These are phyloP conservation scores for Drosophila differens DNA, from an alignment of 2,888 invertebrate species.

Conservation along the genomic window DNA sequence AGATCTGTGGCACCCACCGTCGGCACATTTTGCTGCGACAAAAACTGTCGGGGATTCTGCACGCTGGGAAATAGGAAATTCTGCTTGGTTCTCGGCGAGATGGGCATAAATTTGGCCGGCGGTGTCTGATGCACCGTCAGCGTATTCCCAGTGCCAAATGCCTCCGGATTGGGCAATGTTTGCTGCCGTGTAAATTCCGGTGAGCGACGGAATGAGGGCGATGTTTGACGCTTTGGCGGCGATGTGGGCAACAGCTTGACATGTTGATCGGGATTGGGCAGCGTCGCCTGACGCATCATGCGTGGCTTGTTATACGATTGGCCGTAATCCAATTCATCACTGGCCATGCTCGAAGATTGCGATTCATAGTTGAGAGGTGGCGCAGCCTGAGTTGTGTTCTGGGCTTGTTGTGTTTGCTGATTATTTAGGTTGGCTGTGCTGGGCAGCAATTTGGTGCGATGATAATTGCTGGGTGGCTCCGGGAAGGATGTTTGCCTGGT, in stretches of 20 bases:
- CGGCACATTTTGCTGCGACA: slow-evolving; percentile 85
- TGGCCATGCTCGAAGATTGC: slow-evolving; percentile 65
- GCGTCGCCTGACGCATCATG: slow-evolving; percentile 83
- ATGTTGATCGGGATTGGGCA: slow-evolving; percentile 85
- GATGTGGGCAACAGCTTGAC: slow-evolving; percentile 84
- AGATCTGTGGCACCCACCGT: slow-evolving; percentile 79
- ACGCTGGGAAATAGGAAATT: slow-evolving; percentile 84
- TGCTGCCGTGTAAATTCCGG: slow-evolving; percentile 85
- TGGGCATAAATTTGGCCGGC: slow-evolving; percentile 83
- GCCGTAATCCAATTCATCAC: slow-evolving; percentile 74
- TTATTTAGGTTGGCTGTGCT: slow-evolving; percentile 76
- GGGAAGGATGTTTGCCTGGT: slow-evolving; percentile 84
- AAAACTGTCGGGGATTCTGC: slow-evolving; percentile 83
- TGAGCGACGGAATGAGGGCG: slow-evolving; percentile 84
- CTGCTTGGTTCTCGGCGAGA: slow-evolving; percentile 84
- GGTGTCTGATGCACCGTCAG: slow-evolving; percentile 79
- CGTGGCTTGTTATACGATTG: slow-evolving; percentile 73
- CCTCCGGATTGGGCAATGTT: slow-evolving; percentile 84
- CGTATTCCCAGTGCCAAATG: slow-evolving; percentile 81
- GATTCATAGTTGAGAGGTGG: slow-evolving; percentile 69
- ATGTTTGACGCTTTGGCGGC: slow-evolving; percentile 84
- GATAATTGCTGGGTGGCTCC: slow-evolving; percentile 66
- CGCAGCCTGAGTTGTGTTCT: slow-evolving; percentile 20
- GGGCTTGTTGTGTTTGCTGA: slow-evolving; percentile 2
- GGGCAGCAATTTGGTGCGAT: slow-evolving; percentile 81